Evolutionary conservation across 2,113 vertebrate genomes (phyloP), one percentile per base, ranked within the genome.

Genomic region (Misgurnus mizolepis): DNA sequence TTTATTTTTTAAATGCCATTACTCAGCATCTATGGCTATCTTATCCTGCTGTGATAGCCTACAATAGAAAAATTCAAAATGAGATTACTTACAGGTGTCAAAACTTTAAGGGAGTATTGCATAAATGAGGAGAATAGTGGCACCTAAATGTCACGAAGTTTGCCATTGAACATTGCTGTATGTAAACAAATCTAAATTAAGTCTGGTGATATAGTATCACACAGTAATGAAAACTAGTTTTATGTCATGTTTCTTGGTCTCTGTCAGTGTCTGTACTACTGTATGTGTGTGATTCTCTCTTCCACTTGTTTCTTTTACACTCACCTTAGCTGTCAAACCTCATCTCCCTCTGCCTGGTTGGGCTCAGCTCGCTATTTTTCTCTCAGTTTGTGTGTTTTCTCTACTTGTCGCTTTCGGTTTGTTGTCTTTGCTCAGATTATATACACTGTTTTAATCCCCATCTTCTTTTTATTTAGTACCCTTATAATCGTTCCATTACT

Each of bases 251-350:
- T 56, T 56, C 40, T 56, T 5, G 15, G 7, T 70, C 50, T 22
- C 45, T 56, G 41, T 67, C 43, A 40, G 53, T 67, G 76, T 70
- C 55, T 78, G 27, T 34, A 34, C 73, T 70, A 12, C 65, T 69
- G 22, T 22, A 40, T 77, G 74, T 22, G 65, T 67, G 39, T 71
- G 55, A 64, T 17, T 67, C 22, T 64, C 65, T 74, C 80, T 68
- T 80, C 58, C 67, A 83, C 58, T 47, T 67, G 41, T 67, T 74
- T 65, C 53, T 81, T 84, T 84, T 78, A 61, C 18, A 67, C 45
- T 78, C 79, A 74, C 75, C 73, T 84, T 81, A 22, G 67, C 79
- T 81, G 83, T 84, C 83, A 74, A 68, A 66, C 47, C 64, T 81
- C 47, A 74, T 84, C 68, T 81, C 12, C 62, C 49, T 84, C 75